Conservation (phyloP, 2,888 invertebrate genomes). For the Chalcis sispes region DNA sequence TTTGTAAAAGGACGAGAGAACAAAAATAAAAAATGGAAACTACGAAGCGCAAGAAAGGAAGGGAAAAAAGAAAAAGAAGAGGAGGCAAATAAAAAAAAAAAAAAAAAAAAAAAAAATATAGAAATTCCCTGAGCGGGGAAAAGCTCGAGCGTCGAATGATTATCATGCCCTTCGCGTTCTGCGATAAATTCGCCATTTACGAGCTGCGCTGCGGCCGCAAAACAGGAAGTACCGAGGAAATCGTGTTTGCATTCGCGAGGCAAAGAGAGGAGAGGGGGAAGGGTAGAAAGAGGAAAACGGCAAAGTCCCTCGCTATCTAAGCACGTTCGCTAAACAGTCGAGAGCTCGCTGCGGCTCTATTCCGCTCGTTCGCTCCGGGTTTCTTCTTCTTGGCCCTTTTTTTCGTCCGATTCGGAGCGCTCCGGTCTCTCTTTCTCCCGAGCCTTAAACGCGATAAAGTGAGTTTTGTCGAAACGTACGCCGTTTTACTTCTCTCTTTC, state of each 20-base stretch:
- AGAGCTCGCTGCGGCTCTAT: too few relatives aligned
- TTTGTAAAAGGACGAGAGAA: background rate
- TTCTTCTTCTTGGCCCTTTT: background rate
- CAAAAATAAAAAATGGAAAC: too few relatives aligned
- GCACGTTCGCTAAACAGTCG: slow-evolving; percentile 66
- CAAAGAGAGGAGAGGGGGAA: background rate
- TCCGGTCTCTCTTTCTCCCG: background rate
- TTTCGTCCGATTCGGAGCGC: background rate
- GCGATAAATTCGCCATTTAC: slow-evolving; percentile 47
- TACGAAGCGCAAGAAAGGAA: background rate
- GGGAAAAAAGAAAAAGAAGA: background rate
- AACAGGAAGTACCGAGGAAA: slow-evolving; percentile 34
- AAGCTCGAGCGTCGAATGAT: background rate
- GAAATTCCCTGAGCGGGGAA: slow-evolving; percentile 1
- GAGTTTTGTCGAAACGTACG: background rate
- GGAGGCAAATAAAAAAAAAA: background rate
- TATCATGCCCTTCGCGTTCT: slow-evolving; percentile 30
- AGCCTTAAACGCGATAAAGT: background rate
- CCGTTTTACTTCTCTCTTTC: background rate
- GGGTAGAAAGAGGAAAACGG: slow-evolving; percentile 9
- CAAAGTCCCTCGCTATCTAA: slow-evolving; percentile 51
- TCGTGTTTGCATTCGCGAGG: slow-evolving; percentile 41
- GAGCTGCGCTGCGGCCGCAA: slow-evolving; percentile 19
- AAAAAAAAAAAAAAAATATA: background rate
- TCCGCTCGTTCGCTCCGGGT: background rate